Conservation (phyloP, 2,888 invertebrate genomes). For the Caenorhabditis drosophilae region DNA sequence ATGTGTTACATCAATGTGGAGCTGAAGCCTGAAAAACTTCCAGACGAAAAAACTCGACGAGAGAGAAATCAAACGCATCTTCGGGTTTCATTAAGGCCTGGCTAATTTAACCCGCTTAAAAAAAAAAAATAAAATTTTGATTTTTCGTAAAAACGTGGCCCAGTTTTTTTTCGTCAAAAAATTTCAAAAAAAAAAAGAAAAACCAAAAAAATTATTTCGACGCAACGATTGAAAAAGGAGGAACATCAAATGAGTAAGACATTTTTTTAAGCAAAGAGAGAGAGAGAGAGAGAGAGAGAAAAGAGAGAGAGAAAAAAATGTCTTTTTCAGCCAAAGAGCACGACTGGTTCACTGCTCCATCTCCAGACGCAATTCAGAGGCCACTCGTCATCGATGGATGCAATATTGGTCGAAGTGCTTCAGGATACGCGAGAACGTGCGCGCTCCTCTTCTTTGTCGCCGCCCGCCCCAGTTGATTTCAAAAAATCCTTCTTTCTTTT, state of each 20-base stretch:
- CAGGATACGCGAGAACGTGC: conserved; percentile 55
- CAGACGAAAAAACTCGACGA: too few relatives aligned
- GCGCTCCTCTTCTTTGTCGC: too few relatives aligned
- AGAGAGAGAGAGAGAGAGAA: neutral
- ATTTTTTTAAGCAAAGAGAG: too few relatives aligned
- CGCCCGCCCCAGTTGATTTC: neutral
- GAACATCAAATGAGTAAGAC: neutral
- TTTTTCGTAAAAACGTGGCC: too few relatives aligned
- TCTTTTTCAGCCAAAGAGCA: conserved; percentile 14
- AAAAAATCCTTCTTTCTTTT: neutral
- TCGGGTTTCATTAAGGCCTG: too few relatives aligned
- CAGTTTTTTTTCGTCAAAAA: neutral
- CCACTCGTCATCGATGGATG: conserved; percentile 61
- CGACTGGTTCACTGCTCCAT: conserved; percentile 31
- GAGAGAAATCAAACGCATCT: too few relatives aligned
- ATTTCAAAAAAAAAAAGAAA: neutral
- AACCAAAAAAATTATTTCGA: neutral
- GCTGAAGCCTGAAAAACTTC: neutral
- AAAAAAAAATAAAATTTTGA: too few relatives aligned
- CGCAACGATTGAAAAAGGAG: too few relatives aligned
- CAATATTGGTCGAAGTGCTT: conserved; percentile 57
- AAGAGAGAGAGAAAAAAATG: neutral
- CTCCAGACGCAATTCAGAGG: conserved; percentile 42
- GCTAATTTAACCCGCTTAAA: too few relatives aligned
- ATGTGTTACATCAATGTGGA: neutral